These are phyloP conservation scores for Botia kubotai DNA, from an alignment of 2,797 vertebrate genomes.

Conservation along the genomic window DNA sequence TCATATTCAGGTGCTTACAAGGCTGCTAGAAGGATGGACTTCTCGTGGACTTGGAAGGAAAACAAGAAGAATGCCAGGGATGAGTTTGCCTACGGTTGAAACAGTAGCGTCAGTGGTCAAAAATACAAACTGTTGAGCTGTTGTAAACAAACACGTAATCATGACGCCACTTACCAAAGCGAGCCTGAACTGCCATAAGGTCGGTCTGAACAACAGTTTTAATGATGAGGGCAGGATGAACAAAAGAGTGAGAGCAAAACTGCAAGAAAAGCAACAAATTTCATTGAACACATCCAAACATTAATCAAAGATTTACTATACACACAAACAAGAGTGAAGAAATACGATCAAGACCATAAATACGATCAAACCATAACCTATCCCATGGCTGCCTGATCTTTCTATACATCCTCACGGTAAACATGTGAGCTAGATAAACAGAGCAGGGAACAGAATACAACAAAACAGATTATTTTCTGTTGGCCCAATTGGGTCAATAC, in stretches of 20 bases:
- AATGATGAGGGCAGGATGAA: slow-evolving; percentile 86
- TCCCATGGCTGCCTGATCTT: slow-evolving; percentile 23
- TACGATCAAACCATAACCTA: slow-evolving; percentile 45
- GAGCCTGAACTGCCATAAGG: slow-evolving; percentile 88
- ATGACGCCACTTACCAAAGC: slow-evolving; percentile 84
- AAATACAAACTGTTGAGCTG: slow-evolving; percentile 37
- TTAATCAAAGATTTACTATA: slow-evolving; percentile 38
- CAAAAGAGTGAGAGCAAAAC: slow-evolving; percentile 86
- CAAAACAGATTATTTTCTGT: too few species aligned
- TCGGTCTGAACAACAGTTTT: slow-evolving; percentile 85
- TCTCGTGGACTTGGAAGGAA: slow-evolving; percentile 99
- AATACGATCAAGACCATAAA: slow-evolving; percentile 48
- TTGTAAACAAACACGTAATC: slow-evolving; percentile 34
- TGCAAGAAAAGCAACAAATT: slow-evolving; percentile 63
- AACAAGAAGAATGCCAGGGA: slow-evolving; percentile 97
- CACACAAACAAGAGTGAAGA: slow-evolving; percentile 29
- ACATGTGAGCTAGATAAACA: neutral
- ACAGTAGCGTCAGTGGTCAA: slow-evolving; percentile 44
- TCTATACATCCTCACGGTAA: slow-evolving; percentile 49
- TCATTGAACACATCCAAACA: neutral
- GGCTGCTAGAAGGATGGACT: slow-evolving; percentile 93
- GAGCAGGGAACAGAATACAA: too few species aligned
- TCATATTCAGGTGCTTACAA: slow-evolving; percentile 83
- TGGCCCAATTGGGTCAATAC: too few species aligned
- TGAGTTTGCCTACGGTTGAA: slow-evolving; percentile 84